Evolutionary conservation across 2,113 vertebrate genomes (phyloP).

Genomic region (Protobothrops flavoviridis): DNA sequence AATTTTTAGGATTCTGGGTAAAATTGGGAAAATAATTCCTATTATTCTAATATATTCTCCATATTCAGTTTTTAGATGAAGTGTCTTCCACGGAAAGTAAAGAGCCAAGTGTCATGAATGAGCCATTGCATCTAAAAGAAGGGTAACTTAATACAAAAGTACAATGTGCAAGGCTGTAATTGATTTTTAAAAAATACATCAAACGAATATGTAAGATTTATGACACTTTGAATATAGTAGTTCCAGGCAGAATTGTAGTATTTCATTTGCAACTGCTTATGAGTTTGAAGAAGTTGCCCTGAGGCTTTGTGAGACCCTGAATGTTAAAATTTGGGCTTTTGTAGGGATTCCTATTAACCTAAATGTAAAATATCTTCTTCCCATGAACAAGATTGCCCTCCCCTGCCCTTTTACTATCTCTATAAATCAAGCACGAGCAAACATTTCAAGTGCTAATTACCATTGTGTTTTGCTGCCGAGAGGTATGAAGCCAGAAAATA

Average conservation of each 20-base stretch:
- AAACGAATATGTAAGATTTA: neutral
- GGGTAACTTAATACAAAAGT: slow-evolving; percentile 75
- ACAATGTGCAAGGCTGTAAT: neutral
- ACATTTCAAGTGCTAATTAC: neutral
- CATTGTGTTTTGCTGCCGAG: neutral
- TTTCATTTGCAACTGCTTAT: neutral
- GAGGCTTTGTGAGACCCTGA: neutral
- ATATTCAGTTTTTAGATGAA: slow-evolving; percentile 90
- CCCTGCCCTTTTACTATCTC: neutral
- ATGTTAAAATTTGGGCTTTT: neutral
- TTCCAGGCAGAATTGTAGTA: neutral
- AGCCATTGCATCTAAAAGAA: slow-evolving; percentile 93
- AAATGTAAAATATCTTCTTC: neutral
- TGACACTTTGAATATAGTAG: neutral
- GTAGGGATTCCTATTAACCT: neutral
- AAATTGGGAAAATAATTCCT: neutral
- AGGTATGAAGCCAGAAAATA: neutral
- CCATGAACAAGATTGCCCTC: neutral
- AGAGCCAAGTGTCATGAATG: slow-evolving; percentile 85
- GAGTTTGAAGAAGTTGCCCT: neutral
- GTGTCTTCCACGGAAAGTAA: slow-evolving; percentile 94
- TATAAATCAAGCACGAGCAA: neutral
- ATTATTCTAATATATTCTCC: slow-evolving; percentile 13
- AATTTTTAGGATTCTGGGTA: neutral
- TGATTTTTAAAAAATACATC: neutral